Conservation (phyloP, 2,113 vertebrate species). For the Neolamprologus toae region DNA sequence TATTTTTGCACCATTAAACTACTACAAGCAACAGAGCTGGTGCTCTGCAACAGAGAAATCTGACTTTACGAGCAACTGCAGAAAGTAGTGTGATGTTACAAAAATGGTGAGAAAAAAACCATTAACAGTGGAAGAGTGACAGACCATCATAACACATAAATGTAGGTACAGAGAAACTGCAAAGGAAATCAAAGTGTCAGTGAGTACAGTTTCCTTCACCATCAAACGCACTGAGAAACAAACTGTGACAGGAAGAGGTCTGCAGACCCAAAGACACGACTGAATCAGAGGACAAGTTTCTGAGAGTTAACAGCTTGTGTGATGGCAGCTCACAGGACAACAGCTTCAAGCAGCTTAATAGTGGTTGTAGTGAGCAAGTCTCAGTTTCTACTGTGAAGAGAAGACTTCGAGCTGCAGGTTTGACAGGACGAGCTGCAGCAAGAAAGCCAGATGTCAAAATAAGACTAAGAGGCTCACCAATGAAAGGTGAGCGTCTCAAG, state of each 20-base stretch:
- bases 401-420: neutral
- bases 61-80: neutral
- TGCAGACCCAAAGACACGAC: neutral
- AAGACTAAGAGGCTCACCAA: neutral
- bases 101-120: neutral
- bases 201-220: neutral
- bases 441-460: neutral
- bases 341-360: neutral
- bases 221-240: neutral
- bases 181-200: neutral
- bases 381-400: neutral
- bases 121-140: fast-evolving
- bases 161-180: neutral
- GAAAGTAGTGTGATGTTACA: neutral
- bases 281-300: neutral
- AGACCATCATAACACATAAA: neutral
- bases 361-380: neutral
- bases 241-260: neutral
- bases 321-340: neutral
- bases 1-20: neutral
- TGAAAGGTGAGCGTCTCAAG: neutral
- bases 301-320: neutral
- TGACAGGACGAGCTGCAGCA: neutral
- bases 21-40: fast-evolving
- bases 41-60: fast-evolving